Base-by-base conservation (phyloP, 2,888 invertebrate species). In the Amiota mariae region DNA sequence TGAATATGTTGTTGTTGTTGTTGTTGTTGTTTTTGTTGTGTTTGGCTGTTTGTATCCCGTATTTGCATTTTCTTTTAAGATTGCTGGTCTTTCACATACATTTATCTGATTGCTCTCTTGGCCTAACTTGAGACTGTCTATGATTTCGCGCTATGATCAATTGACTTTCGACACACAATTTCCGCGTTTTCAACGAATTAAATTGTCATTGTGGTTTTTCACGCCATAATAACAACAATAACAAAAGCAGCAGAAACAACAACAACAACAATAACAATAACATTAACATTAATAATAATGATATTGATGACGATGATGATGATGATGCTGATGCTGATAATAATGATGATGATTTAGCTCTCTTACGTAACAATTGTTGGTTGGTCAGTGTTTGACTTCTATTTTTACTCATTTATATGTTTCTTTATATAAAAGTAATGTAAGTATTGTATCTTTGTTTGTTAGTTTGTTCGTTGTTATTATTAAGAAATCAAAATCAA, bases 361-460 rank as follows among this genome's bases (percentile, higher is more conserved):
- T 24, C 36, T 63, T 63, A 63, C 63, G 46, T 63, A 63, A 63
- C 63, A 46, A 36, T 63, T 63, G 63, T 63, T 46, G 63, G 63
- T 63, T 46, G 63, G 63, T 63, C 63, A 63, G 63, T 63, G 63
- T 63, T 63, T 63, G 63, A 63, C 63, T 63, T 46, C 63, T 63
- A 63, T 63, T 20, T 20, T 36, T 6, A 36, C 36, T 59, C 59
- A 24, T 59, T 59, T 20, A 57, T 15, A 8, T 24, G 59, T 59
- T 59, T 20, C 4, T 15, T 18, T n/a, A n/a, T n/a, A n/a, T n/a
- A n/a, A n/a, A n/a, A n/a, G n/a, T n/a, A n/a, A n/a, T n/a, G n/a
- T n/a, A n/a, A n/a, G n/a, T n/a, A n/a, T n/a, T n/a, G 18, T n/a
- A 51, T n/a, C 57, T 15, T 59, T 18, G 59, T 20, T 20, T 9